Percentiles rank a stretch among this genome's conserved stretches.
Conservation (phyloP, 1,140 invertebrate genomes). For the Idris sp. region DNA sequence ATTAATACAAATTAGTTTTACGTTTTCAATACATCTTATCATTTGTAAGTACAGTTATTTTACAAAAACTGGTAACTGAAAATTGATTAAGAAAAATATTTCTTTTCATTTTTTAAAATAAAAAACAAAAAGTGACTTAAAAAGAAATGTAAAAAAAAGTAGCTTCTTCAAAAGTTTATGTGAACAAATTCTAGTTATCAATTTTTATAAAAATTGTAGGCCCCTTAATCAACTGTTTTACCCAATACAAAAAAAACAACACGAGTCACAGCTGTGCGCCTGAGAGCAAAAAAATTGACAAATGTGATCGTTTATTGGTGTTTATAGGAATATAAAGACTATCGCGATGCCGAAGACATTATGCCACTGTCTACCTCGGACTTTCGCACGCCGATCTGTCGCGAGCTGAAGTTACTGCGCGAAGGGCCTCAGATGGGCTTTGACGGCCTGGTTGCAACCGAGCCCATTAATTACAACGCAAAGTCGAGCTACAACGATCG, state of each 20-base stretch:
- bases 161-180: no score
- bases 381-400: slow-evolving; percentile 85
- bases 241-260: no score
- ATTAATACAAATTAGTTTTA: no score
- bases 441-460: slow-evolving; percentile 40
- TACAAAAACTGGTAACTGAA: neutral
- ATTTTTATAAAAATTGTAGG: no score
- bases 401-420: slow-evolving; percentile 86
- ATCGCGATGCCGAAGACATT: slow-evolving; percentile 90
- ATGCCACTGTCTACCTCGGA: slow-evolving; percentile 90
- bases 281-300: slow-evolving; percentile 12
- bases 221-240: no score
- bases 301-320: slow-evolving; percentile 61
- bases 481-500: slow-evolving; percentile 80
- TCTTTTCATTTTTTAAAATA: no score
- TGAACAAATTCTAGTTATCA: no score
- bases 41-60: no score
- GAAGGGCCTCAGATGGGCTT: slow-evolving; percentile 73
- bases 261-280: no score
- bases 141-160: no score
- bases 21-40: neutral
- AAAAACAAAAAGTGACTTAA: no score
- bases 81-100: no score
- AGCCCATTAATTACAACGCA: slow-evolving; percentile 64
- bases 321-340: slow-evolving; percentile 90